Evolutionary conservation across 2,797 vertebrate species (phyloP).

Genomic region (Helicolenus hilgendorfi): DNA sequence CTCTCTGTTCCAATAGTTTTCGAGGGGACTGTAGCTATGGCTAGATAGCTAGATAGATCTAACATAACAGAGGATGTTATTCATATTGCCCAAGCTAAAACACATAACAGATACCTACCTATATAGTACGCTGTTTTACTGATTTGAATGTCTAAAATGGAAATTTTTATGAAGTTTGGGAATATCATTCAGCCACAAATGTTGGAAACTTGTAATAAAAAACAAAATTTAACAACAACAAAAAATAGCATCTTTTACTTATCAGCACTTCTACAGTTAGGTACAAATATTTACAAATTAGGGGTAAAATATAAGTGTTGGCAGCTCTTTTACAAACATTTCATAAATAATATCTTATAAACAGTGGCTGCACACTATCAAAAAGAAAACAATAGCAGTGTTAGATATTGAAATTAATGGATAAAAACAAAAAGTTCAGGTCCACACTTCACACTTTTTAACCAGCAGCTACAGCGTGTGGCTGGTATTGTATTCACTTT

Average conservation of each 20-base stretch:
- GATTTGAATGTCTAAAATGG: neutral
- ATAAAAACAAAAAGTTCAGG: slow-evolving; percentile 5
- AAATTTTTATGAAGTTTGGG: neutral
- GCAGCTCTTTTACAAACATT: neutral
- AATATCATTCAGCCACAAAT: neutral
- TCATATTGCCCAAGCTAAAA: neutral
- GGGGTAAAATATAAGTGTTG: neutral
- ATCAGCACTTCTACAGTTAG: neutral
- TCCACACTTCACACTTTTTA: neutral
- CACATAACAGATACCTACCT: neutral
- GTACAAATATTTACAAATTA: neutral
- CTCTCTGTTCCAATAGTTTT: too few species aligned
- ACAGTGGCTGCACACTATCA: neutral
- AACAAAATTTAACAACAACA: neutral
- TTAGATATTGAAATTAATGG: slow-evolving; percentile 14
- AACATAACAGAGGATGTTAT: neutral
- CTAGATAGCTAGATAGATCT: neutral
- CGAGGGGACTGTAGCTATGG: too few species aligned
- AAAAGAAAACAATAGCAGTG: neutral
- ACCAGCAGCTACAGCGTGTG: neutral
- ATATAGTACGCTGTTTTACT: neutral
- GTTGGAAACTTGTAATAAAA: neutral
- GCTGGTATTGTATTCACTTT: neutral
- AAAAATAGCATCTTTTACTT: too few species aligned
- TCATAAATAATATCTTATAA: neutral